phyloP scores from a whole-genome alignment of 2,888 invertebrate genomes.

The Hirtodrosophila histrioides region DNA sequence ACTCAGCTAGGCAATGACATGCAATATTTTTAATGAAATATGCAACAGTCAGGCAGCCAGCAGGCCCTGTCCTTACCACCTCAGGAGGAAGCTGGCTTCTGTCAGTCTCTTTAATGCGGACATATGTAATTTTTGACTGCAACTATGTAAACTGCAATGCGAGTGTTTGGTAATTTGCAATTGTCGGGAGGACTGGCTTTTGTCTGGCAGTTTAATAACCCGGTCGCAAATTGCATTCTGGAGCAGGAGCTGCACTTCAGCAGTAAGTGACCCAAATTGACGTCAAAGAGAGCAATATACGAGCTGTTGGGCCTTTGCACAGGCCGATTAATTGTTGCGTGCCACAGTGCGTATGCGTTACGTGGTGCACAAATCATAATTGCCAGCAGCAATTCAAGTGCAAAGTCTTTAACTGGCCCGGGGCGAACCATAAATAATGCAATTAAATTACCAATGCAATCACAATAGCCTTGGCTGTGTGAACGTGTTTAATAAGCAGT shows the following conservation, averaged over 20 bases:
- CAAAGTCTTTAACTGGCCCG: slow-evolving; percentile 38
- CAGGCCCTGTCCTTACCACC: slow-evolving; percentile 1
- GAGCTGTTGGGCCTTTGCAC: slow-evolving; percentile 4
- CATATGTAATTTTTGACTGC: slow-evolving; percentile 22
- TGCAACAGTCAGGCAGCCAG: slow-evolving; percentile 59
- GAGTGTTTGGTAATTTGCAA: slow-evolving; percentile 47
- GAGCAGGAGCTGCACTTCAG: slow-evolving; percentile 33
- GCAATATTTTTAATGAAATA: slow-evolving; percentile 79
- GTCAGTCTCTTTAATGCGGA: slow-evolving; percentile 38
- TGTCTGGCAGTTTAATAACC: slow-evolving; percentile 65
- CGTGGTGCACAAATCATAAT: slow-evolving; percentile 47
- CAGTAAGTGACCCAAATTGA: slow-evolving; percentile 71
- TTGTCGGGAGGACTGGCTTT: slow-evolving; percentile 44
- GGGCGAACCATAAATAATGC: slow-evolving; percentile 64
- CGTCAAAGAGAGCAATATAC: slow-evolving; percentile 24
- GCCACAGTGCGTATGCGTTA: slow-evolving; percentile 65
- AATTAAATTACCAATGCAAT: slow-evolving; percentile 64
- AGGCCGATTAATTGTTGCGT: slow-evolving; percentile 40
- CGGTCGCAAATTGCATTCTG: slow-evolving; percentile 54
- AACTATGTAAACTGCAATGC: slow-evolving; percentile 38
- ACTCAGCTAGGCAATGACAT: slow-evolving; percentile 43
- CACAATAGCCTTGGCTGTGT: slow-evolving; percentile 34
- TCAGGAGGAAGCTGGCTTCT: not conserved
- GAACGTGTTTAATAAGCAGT: slow-evolving; percentile 35
- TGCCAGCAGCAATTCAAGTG: slow-evolving; percentile 50